These are phyloP conservation scores for Piprites chloris DNA, from an alignment of 2,113 vertebrate species.

Conservation along the genomic window DNA sequence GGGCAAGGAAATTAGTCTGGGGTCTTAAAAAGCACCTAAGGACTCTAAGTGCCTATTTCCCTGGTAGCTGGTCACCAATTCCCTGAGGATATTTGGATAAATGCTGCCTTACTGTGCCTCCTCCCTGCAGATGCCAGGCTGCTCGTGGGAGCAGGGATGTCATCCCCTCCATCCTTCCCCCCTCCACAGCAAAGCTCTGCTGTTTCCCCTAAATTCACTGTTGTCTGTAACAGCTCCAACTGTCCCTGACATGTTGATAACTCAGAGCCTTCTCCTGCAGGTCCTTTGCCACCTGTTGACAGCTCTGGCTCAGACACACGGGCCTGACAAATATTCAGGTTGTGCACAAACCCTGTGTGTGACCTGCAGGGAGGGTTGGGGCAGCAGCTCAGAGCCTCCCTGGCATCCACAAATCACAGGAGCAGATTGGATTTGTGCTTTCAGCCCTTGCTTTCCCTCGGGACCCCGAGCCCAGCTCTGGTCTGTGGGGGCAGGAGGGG, in stretches of 20 bases:
- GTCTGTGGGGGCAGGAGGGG: background rate
- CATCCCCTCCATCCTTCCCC: background rate
- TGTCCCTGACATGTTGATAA: rapidly evolving
- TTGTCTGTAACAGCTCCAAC: background rate
- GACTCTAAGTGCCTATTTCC: background rate
- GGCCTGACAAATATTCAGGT: rapidly evolving
- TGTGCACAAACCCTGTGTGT: rapidly evolving
- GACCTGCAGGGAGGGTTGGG: background rate
- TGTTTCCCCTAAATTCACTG: background rate
- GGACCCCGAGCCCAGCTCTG: background rate
- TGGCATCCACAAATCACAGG: background rate
- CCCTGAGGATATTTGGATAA: rapidly evolving
- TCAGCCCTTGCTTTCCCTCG: background rate
- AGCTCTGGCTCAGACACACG: background rate
- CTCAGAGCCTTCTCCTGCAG: background rate
- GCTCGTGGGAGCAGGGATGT: background rate
- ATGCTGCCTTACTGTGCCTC: background rate
- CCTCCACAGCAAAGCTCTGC: rapidly evolving
- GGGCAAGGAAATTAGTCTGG: background rate
- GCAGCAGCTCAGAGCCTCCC: background rate
- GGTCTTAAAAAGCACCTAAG: background rate
- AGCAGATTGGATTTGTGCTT: too few relatives aligned
- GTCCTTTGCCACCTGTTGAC: background rate
- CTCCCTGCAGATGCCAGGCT: background rate
- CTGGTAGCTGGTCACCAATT: background rate